These are phyloP conservation scores for Amphilophus citrinellus DNA, from an alignment of 2,113 vertebrate species.

Conservation along the genomic window DNA sequence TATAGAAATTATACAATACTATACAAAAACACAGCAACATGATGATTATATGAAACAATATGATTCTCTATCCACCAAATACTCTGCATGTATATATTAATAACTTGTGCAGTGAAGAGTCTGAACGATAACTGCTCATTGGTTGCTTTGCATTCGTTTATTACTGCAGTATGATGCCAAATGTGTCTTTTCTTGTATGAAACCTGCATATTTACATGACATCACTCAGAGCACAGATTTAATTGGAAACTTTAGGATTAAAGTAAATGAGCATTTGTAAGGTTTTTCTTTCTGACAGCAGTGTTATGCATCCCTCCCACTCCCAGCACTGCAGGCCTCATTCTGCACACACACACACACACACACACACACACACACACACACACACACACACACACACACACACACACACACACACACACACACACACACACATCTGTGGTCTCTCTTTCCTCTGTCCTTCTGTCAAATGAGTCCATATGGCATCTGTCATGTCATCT, in stretches of 20 bases:
- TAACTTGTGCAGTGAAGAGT: neutral
- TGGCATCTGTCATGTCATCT: conserved; percentile 59
- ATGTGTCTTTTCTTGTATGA: neutral
- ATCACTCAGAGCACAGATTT: neutral
- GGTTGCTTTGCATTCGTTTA: neutral
- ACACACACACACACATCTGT: neutral
- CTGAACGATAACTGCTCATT: fast-evolving
- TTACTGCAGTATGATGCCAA: neutral
- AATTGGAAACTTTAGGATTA: neutral
- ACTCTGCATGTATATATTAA: neutral
- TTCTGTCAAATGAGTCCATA: conserved; percentile 64
- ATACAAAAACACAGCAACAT: too few relatives aligned
- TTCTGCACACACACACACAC: conserved; percentile 34
- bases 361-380: conserved; percentile 12
- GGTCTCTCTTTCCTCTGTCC: conserved; percentile 20
- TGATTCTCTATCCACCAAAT: too few relatives aligned
- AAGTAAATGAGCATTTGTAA: neutral
- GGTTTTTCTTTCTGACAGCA: neutral
- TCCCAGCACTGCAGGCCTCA: conserved; percentile 35
- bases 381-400: too few relatives aligned
- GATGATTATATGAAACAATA: neutral
- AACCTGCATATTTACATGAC: neutral
- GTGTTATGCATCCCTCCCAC: neutral
- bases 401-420: too few relatives aligned
- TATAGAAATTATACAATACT: too few relatives aligned